These are phyloP conservation scores for Buathra laborator DNA, from an alignment of 2,888 invertebrate species.

Conservation along the genomic window DNA sequence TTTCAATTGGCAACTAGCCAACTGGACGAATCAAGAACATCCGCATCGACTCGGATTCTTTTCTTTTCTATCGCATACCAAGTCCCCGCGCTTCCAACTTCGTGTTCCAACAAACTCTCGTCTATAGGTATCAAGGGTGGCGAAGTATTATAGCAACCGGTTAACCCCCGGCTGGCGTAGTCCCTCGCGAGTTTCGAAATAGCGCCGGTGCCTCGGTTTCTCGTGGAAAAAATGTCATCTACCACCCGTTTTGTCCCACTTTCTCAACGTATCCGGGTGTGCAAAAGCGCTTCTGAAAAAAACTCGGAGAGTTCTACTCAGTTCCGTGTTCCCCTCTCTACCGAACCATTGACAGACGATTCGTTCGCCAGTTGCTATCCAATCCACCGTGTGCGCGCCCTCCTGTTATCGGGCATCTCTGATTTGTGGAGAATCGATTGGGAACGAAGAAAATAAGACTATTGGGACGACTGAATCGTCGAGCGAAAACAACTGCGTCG, in stretches of 20 bases:
- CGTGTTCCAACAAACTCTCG: conserved; percentile 9
- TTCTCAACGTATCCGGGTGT: conserved; percentile 43
- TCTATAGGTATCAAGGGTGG: conserved; percentile 51
- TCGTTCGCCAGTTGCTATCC: conserved; percentile 47
- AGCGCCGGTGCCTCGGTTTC: neutral
- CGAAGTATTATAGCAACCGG: conserved; percentile 20
- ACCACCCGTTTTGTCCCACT: conserved; percentile 19
- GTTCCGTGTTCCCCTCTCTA: neutral
- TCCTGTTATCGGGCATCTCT: conserved; percentile 18
- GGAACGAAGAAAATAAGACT: neutral
- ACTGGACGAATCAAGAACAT: conserved; percentile 45
- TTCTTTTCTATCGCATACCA: neutral
- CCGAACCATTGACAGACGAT: conserved; percentile 34
- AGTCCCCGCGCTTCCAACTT: neutral
- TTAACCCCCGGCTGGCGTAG: conserved; percentile 44
- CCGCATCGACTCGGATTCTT: conserved; percentile 29
- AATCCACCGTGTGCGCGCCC: neutral
- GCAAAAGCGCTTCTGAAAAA: neutral
- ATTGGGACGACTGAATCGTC: neutral
- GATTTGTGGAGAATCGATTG: conserved; percentile 36
- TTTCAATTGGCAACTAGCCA: conserved; percentile 68
- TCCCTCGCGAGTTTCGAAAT: conserved; percentile 40
- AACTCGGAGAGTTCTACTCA: neutral
- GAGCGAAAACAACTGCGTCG: neutral
- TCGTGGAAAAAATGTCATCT: conserved; percentile 13